Evolutionary conservation across 2,113 vertebrate species (phyloP).

Genomic region (Callithrix jacchus): DNA sequence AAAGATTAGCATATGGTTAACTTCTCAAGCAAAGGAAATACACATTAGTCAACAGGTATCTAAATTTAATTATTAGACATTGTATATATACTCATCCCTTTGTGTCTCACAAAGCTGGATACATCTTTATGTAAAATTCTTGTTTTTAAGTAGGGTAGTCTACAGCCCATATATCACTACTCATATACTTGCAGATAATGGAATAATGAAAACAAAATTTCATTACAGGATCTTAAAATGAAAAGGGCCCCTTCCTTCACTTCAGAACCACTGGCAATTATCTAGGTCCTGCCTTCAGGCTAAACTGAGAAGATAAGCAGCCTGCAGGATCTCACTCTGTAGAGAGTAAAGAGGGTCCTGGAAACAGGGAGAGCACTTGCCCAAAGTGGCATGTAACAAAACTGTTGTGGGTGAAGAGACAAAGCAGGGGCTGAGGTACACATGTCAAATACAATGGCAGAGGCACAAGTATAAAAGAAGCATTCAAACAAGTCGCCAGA

Average conservation of each 20-base stretch:
- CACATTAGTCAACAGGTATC: neutral
- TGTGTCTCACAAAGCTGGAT: neutral
- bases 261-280: neutral
- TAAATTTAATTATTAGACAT: neutral
- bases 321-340: neutral
- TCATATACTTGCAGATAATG: neutral
- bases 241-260: neutral
- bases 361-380: neutral
- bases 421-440: neutral
- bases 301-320: neutral
- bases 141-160: neutral
- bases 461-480: neutral
- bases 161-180: neutral
- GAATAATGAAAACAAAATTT: slow-evolving; percentile 6
- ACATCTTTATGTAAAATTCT: neutral
- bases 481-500: neutral
- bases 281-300: neutral
- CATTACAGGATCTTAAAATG: neutral
- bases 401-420: neutral
- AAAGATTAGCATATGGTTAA: neutral
- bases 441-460: rapidly evolving
- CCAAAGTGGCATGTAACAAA: neutral
- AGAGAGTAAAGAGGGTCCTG: neutral
- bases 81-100: neutral
- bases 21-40: slow-evolving; percentile 28